Percentiles rank a stretch among this genome's conserved stretches.
Evolutionary conservation across 1,140 invertebrate species (phyloP).

Genomic region (Drosophila arawakana): DNA sequence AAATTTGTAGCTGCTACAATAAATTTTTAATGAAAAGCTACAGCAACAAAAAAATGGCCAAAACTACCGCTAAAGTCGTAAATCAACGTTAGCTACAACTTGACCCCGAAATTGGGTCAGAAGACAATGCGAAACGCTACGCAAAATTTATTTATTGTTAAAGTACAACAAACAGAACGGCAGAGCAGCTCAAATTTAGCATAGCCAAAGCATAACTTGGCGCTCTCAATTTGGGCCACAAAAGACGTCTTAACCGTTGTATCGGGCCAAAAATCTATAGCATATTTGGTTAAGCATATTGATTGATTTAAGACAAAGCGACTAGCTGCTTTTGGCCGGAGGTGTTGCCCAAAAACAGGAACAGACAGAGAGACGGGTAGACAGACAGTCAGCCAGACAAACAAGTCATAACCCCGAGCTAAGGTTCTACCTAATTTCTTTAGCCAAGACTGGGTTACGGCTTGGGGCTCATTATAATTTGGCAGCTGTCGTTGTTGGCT

Average conservation of each 20-base stretch:
- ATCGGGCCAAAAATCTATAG: conserved; percentile 6
- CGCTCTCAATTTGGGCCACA: conserved; percentile 47
- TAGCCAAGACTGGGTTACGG: conserved; percentile 14
- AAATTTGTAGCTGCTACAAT: neutral
- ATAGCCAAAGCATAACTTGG: conserved; percentile 40
- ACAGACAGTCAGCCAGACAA: neutral
- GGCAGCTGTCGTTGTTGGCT: conserved; percentile 29
- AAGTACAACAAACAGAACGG: conserved; percentile 23
- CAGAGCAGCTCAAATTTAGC: conserved; percentile 37
- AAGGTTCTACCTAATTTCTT: conserved; percentile 35
- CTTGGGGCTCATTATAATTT: conserved; percentile 60
- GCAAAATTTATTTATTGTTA: conserved; percentile 54
- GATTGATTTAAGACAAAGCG: conserved; percentile 39
- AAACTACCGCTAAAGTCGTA: conserved; percentile 52
- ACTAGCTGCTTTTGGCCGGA: conserved; percentile 15
- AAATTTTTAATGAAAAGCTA: conserved; percentile 2
- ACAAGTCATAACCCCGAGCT: conserved; percentile 24
- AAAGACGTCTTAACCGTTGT: conserved; percentile 33
- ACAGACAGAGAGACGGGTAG: conserved; percentile 4
- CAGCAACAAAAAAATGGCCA: neutral
- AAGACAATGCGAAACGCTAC: conserved; percentile 51
- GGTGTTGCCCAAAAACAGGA: conserved; percentile 31
- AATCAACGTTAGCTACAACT: conserved; percentile 52
- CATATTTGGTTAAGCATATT: conserved; percentile 25
- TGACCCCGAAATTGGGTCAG: conserved; percentile 57